phyloP scores from a whole-genome alignment of 1,140 invertebrate species.

The Coenobita brevimanus region DNA sequence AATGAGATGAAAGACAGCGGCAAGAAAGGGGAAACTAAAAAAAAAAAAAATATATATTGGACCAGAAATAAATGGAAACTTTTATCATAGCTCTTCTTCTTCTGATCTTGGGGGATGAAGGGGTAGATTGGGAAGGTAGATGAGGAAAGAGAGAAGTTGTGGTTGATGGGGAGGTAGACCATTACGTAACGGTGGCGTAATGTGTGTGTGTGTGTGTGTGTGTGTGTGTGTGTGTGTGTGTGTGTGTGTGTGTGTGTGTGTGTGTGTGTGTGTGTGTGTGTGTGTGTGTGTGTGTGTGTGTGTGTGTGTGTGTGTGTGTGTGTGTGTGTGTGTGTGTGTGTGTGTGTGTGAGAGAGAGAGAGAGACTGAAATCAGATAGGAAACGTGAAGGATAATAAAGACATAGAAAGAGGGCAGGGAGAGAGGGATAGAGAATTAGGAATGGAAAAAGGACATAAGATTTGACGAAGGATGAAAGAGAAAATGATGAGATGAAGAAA shows the following conservation, averaged over 20 bases:
- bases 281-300: constrained; percentile 24
- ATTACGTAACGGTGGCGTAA: background rate
- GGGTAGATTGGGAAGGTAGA: too few species aligned
- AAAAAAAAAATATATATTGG: too few species aligned
- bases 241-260: background rate
- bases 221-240: constrained; percentile 4
- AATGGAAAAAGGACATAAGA: background rate
- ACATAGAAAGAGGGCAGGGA: background rate
- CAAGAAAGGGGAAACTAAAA: too few species aligned
- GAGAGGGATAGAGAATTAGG: background rate
- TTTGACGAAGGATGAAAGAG: background rate
- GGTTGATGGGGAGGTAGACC: background rate
- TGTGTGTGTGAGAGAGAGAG: background rate
- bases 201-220: constrained; percentile 3
- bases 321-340: background rate
- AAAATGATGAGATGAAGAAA: background rate
- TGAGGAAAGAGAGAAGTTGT: background rate
- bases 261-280: constrained; percentile 4
- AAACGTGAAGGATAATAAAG: background rate
- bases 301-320: constrained; percentile 29
- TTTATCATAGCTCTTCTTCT: too few species aligned
- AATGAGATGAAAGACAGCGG: too few species aligned
- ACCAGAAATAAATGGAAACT: too few species aligned
- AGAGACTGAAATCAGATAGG: background rate
- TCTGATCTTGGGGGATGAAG: too few species aligned